Base-by-base conservation (phyloP, 2,888 invertebrate species). In the Idaea biselata region DNA sequence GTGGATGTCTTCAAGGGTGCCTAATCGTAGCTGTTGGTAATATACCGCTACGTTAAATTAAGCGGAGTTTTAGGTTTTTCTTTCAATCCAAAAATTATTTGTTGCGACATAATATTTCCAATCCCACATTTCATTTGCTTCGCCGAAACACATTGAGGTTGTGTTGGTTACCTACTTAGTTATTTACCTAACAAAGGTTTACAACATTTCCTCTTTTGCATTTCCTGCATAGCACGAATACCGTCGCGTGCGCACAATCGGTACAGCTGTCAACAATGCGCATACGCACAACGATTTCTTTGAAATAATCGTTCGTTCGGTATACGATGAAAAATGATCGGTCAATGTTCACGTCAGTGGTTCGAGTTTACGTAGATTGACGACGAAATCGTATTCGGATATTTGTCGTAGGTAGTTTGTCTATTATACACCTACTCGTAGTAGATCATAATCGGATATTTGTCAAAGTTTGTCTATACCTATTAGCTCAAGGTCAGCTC, bases 241-340 rank as follows among this genome's bases (percentile, higher is more conserved):
- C 57, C 67, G 68, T 65, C 73, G 71, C 74, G 75, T 73, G 77
- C 77, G 75, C 71, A 64, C 55, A 4, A 44, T 44, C 44, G 6
- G 8, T 44, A 44, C 44, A 44, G 31, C 11, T 57, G 17, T 56
- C 63, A 66, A 68, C 71, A 63, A 66, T 72, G 25, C 69, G 69
- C 69, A 66, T 71, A 68, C 74, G 73, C 73, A 74, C 63, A 57
- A 18, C 56, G 58, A 55, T 61, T 75, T 75, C 74, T 66, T n/a
- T 62, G 75, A 74, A 77, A 18, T 58, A 59, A 54, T 61, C 60
- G 54, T 60, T 64, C 57, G 59, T 64, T 60, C 55, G 57, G 62
- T 65, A 59, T 60, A 60, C 59, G 60, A 58, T 66, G 63, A 55
- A 60, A 60, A 58, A 58, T 61, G 63, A 68, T 66, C 65, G 60